Evolutionary conservation across 2,113 vertebrate species (phyloP).

Genomic region (Ailuropoda melanoleuca): DNA sequence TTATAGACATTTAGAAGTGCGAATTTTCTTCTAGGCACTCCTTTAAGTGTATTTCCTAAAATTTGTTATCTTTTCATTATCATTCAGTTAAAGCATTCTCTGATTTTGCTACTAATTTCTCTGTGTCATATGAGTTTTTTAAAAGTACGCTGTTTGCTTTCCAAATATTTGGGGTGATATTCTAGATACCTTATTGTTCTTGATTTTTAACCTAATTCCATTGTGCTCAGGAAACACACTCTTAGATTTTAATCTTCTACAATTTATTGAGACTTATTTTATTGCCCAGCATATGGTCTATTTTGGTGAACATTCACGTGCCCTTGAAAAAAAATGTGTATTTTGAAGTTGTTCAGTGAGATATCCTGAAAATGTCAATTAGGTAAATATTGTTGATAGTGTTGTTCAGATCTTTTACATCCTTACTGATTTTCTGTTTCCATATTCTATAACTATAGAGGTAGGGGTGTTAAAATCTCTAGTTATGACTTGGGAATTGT

Average conservation of each 20-base stretch:
- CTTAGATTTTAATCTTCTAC: neutral
- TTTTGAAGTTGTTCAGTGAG: neutral
- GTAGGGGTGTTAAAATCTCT: neutral
- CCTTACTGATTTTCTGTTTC: neutral
- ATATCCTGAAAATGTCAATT: conserved; percentile 5
- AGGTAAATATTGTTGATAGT: neutral
- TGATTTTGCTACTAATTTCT: neutral
- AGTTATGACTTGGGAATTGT: neutral
- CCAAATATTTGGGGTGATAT: neutral
- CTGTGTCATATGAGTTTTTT: neutral
- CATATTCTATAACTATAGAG: neutral
- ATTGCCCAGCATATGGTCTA: neutral
- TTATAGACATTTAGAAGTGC: neutral
- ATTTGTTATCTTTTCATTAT: neutral
- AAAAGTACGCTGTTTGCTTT: neutral
- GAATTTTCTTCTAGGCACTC: neutral
- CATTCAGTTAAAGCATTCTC: neutral
- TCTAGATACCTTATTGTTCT: neutral
- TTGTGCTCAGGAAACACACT: neutral
- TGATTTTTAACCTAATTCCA: conserved; percentile 30
- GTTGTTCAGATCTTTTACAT: neutral
- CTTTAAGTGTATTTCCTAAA: conserved; percentile 11
- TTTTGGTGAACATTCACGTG: neutral
- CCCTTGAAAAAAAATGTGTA: neutral
- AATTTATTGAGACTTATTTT: neutral